These are phyloP conservation scores for Polyploca ridens DNA, from an alignment of 2,888 invertebrate genomes.

Conservation along the genomic window DNA sequence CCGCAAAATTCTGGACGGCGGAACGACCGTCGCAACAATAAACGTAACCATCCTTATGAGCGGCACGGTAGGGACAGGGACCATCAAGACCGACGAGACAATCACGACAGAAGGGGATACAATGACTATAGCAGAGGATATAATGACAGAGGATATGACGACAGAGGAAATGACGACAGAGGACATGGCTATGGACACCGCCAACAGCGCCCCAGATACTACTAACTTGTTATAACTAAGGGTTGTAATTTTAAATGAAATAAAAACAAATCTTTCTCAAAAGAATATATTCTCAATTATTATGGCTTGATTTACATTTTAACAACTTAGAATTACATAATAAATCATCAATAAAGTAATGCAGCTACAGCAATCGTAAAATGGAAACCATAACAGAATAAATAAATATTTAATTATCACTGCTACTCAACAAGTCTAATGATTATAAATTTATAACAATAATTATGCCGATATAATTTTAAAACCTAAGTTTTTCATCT, in stretches of 20 bases:
- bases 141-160: constrained; percentile 33
- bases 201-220: constrained; percentile 40
- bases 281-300: constrained; percentile 85
- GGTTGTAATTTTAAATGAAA: constrained; percentile 39
- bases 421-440: constrained; percentile 82
- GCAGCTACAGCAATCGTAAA: constrained; percentile 77
- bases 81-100: constrained; percentile 32
- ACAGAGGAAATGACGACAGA: constrained; percentile 33
- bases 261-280: constrained; percentile 63
- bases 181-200: constrained; percentile 36
- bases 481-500: constrained; percentile 61
- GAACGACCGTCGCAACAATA: constrained; percentile 59
- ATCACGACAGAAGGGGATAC: constrained; percentile 33
- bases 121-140: constrained; percentile 41
- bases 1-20: constrained; percentile 55
- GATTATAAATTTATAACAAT: constrained; percentile 80
- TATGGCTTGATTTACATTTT: constrained; percentile 84
- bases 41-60: constrained; percentile 50
- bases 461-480: constrained; percentile 77
- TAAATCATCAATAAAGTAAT: constrained; percentile 81
- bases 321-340: constrained; percentile 84
- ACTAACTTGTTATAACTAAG: constrained; percentile 25
- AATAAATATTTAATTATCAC: constrained; percentile 78
- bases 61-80: constrained; percentile 40
- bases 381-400: constrained; percentile 76